These are phyloP conservation scores for Lutjanus campechanus DNA, from an alignment of 2,797 vertebrate species.

Conservation along the genomic window DNA sequence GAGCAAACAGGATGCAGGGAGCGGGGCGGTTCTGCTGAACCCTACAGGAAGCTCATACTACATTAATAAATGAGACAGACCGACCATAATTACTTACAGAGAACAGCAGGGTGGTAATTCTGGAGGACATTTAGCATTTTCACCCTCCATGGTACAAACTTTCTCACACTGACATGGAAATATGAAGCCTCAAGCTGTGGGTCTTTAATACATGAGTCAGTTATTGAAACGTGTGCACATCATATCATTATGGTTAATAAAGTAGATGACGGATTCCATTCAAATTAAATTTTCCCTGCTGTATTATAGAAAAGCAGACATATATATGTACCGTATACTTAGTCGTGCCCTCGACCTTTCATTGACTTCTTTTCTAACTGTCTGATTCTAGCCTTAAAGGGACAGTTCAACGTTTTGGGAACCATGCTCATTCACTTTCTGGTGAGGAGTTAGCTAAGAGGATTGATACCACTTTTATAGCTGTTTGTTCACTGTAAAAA, in stretches of 20 bases:
- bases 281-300: background rate
- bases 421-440: background rate
- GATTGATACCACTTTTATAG: background rate
- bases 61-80: slow-evolving; percentile 67
- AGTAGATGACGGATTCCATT: background rate
- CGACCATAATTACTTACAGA: slow-evolving; percentile 43
- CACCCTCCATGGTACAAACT: slow-evolving; percentile 16
- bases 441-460: background rate
- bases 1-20: slow-evolving; percentile 83
- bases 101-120: slow-evolving; percentile 21
- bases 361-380: background rate
- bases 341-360: background rate
- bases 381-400: background rate
- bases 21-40: slow-evolving; percentile 47
- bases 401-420: background rate
- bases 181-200: background rate
- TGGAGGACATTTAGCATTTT: slow-evolving; percentile 35
- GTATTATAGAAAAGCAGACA: background rate
- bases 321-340: background rate
- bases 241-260: background rate
- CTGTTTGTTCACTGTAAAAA: too few species aligned
- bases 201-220: background rate
- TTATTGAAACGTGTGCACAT: background rate
- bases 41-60: slow-evolving; percentile 63
- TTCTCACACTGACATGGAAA: slow-evolving; percentile 13